Conservation (phyloP, 2,888 invertebrate species). For the Notodonta dromedarius region DNA sequence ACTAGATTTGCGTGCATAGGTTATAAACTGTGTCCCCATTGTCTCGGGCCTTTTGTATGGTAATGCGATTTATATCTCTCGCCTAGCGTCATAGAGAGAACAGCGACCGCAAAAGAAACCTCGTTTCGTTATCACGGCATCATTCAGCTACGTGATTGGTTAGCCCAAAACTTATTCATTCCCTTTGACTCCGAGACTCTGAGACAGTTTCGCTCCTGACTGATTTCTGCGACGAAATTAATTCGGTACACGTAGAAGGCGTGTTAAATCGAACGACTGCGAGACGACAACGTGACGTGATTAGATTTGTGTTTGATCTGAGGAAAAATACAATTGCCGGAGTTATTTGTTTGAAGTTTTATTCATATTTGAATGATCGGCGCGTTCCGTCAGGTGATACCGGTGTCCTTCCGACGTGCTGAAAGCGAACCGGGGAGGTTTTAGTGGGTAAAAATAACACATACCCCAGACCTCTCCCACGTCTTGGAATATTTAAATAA, state of each 20-base stretch:
- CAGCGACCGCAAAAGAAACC: conserved; percentile 14
- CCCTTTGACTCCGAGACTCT: conserved; percentile 40
- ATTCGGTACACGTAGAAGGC: conserved; percentile 52
- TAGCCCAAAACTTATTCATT: conserved; percentile 44
- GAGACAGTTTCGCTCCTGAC: conserved; percentile 41
- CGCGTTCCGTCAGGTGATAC: too few species aligned
- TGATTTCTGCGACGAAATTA: conserved; percentile 44
- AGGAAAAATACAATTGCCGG: conserved; percentile 26
- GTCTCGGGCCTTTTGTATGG: too few species aligned
- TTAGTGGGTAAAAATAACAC: too few species aligned
- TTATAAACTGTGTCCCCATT: too few species aligned
- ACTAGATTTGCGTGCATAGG: too few species aligned
- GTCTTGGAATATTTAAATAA: too few species aligned
- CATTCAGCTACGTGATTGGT: conserved; percentile 28
- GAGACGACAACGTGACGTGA: conserved; percentile 39
- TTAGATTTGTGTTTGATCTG: conserved; percentile 25
- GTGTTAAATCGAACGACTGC: conserved; percentile 36
- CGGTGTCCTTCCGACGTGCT: too few species aligned
- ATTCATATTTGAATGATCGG: too few species aligned
- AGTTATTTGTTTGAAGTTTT: conserved; percentile 13
- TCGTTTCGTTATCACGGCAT: conserved; percentile 32
- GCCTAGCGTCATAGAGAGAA: conserved; percentile 14
- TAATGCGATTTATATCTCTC: conserved; percentile 9
- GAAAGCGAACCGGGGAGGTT: too few species aligned
- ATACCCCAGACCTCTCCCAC: too few species aligned